phyloP scores from a whole-genome alignment of 2,888 invertebrate species.

The Ametastegia equiseti region DNA sequence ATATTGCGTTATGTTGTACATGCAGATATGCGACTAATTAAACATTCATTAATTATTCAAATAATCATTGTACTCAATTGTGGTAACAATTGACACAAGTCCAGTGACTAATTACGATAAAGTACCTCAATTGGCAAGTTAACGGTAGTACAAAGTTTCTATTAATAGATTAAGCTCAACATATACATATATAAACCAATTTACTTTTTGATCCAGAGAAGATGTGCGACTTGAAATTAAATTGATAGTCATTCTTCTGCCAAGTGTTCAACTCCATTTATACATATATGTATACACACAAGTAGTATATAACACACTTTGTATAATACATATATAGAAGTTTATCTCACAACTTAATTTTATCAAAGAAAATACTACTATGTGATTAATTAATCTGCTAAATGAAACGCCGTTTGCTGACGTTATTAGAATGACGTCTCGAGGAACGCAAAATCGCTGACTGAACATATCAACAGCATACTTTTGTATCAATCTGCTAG shows the following conservation, averaged over 20 bases:
- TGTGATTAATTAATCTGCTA: background rate
- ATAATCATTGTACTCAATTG: slow-evolving; percentile 27
- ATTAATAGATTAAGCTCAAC: slow-evolving; percentile 33
- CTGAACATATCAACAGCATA: background rate
- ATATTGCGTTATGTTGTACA: background rate
- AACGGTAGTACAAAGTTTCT: slow-evolving; percentile 13
- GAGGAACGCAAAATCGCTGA: background rate
- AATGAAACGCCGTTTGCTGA: background rate
- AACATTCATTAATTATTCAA: background rate
- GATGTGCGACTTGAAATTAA: slow-evolving; percentile 7
- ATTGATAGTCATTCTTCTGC: background rate
- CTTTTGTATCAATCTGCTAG: background rate
- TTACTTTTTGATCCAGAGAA: slow-evolving; percentile 14
- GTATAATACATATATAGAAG: background rate
- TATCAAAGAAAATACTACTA: background rate
- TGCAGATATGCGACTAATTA: background rate
- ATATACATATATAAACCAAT: slow-evolving; percentile 1
- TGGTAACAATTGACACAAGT: slow-evolving; percentile 7
- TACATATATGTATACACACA: background rate
- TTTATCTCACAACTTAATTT: background rate
- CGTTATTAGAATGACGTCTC: background rate
- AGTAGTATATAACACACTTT: background rate
- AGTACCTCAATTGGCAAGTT: slow-evolving; percentile 40
- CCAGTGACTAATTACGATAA: slow-evolving; percentile 15
- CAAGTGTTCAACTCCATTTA: background rate